Evolutionary conservation across 92 coral and sea anemone genomes (phyloP).

Genomic region (Umimayanthus chanpuru): DNA sequence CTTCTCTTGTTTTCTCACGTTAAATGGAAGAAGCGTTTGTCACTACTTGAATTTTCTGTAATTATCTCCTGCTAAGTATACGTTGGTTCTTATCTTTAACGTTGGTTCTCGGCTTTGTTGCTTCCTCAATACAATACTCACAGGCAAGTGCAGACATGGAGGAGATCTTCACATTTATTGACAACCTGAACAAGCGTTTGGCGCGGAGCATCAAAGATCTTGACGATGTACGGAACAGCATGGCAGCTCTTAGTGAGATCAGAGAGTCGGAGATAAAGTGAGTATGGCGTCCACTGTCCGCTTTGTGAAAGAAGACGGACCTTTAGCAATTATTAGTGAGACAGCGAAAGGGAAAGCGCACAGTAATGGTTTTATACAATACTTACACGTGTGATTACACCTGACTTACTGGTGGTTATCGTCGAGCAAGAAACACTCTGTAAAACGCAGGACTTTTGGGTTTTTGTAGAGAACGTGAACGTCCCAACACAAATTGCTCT

Average conservation of each 20-base stretch:
- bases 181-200: slow-evolving; percentile 88
- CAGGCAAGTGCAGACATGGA: slow-evolving; percentile 99
- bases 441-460: no score
- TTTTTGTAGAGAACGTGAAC: background rate
- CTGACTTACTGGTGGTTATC: no score
- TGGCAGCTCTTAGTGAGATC: slow-evolving; percentile 96
- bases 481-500: background rate
- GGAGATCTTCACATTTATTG: slow-evolving; percentile 95
- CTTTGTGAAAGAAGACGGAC: background rate
- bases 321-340: background rate
- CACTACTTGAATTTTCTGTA: no score
- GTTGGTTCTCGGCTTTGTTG: background rate
- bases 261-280: slow-evolving; percentile 97
- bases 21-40: no score
- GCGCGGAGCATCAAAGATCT: slow-evolving; percentile 93
- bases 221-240: slow-evolving; percentile 97
- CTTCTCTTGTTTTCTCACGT: background rate
- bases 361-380: no score
- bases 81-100: no score
- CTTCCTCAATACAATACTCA: background rate
- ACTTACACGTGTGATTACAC: no score
- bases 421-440: no score
- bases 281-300: slow-evolving; percentile 3
- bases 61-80: no score
- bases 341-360: no score